These are phyloP conservation scores for Pardosa pseudoannulata DNA, from an alignment of 2,888 invertebrate species.

Conservation along the genomic window DNA sequence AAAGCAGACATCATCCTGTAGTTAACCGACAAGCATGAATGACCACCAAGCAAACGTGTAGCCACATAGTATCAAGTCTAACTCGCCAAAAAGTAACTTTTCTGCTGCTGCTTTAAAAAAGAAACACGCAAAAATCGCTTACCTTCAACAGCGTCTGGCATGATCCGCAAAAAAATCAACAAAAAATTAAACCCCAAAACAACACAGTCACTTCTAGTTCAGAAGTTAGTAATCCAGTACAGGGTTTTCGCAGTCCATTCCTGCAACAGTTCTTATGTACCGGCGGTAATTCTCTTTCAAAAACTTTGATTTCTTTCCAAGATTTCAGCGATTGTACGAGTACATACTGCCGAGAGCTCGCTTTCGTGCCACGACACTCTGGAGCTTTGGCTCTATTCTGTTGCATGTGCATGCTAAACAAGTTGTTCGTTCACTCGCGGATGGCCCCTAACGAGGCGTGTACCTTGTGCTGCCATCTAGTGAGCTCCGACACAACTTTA, in stretches of 20 bases:
- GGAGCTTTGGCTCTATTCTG: not conserved
- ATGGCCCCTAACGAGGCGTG: not conserved
- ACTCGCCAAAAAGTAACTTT: constrained; percentile 12
- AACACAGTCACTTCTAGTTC: not conserved
- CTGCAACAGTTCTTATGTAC: not conserved
- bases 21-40: not conserved
- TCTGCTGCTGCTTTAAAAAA: constrained; percentile 5
- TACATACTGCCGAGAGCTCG: not conserved
- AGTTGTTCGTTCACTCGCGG: constrained; percentile 10
- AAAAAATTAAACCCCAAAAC: too few relatives aligned
- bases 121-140: constrained; percentile 15
- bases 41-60: not conserved
- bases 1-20: too few relatives aligned
- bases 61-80: not conserved
- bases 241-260: constrained; percentile 9
- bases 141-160: constrained; percentile 12
- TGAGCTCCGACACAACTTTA: not conserved
- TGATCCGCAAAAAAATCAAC: constrained; percentile 12
- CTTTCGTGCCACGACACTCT: not conserved
- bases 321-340: not conserved
- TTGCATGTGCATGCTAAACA: not conserved
- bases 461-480: constrained; percentile 8
- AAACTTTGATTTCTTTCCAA: not conserved
- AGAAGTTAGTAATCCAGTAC: constrained; percentile 10
- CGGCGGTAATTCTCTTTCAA: not conserved